These are phyloP conservation scores for Xenus cinereus DNA, from an alignment of 2,113 vertebrate genomes.

Conservation along the genomic window DNA sequence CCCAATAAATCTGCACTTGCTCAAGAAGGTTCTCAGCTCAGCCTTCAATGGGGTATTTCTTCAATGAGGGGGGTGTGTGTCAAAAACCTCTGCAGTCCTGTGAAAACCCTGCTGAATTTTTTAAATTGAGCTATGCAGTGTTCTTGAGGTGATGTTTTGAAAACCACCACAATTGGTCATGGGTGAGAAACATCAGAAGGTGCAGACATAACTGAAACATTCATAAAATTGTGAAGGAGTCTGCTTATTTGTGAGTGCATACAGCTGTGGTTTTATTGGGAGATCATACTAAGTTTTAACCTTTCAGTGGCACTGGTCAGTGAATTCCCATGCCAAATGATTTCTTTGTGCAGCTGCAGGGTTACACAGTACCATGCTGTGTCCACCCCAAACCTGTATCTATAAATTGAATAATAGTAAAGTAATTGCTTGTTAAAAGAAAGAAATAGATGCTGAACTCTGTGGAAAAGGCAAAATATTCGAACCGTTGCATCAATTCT, in stretches of 20 bases:
- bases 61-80: neutral
- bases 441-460: neutral
- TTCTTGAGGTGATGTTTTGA: neutral
- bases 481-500: neutral
- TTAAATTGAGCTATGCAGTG: neutral
- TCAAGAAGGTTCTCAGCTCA: neutral
- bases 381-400: neutral
- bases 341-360: neutral
- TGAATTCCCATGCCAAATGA: neutral
- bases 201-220: neutral
- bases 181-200: neutral
- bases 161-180: neutral
- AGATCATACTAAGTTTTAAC: neutral
- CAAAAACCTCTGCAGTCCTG: neutral
- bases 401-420: neutral
- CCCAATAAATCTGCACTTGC: neutral
- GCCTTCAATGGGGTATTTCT: neutral
- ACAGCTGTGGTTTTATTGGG: neutral
- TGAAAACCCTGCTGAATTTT: neutral
- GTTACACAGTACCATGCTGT: neutral
- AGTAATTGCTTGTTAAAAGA: neutral
- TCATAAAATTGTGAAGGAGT: neutral
- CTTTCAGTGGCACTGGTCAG: neutral
- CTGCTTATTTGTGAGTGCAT: neutral
- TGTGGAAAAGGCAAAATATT: neutral